phyloP scores from a whole-genome alignment of 2,888 invertebrate genomes.

The Megastigmus dorsalis region DNA sequence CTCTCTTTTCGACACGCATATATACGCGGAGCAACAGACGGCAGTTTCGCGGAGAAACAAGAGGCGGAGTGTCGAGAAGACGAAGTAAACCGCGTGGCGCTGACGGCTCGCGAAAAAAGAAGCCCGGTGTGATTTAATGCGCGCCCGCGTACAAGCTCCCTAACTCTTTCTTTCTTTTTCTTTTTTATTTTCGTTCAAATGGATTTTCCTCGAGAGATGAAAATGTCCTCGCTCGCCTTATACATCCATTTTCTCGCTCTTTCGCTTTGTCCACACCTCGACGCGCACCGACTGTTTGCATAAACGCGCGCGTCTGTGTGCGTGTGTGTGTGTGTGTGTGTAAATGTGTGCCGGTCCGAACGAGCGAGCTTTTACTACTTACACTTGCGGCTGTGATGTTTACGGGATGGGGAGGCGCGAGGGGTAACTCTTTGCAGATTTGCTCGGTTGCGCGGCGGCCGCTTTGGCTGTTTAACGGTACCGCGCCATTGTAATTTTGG shows the following conservation, averaged over 20 bases:
- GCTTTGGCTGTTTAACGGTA: too few relatives aligned
- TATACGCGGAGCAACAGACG: too few relatives aligned
- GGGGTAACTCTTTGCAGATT: too few relatives aligned
- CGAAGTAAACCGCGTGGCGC: background rate
- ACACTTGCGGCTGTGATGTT: too few relatives aligned
- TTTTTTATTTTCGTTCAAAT: too few relatives aligned
- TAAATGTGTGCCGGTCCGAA: background rate
- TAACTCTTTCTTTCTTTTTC: too few relatives aligned
- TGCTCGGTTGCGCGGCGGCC: too few relatives aligned
- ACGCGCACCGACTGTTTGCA: background rate
- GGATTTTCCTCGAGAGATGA: slow-evolving; percentile 36
- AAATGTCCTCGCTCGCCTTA: slow-evolving; percentile 1
- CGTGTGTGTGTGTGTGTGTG: too few relatives aligned
- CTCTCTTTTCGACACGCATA: too few relatives aligned
- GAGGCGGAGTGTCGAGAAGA: background rate
- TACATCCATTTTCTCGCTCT: slow-evolving; percentile 22
- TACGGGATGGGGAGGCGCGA: too few relatives aligned
- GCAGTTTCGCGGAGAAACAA: background rate
- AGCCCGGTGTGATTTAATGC: slow-evolving; percentile 39
- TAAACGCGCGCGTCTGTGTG: background rate
- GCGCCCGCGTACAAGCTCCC: background rate
- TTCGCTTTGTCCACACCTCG: slow-evolving; percentile 4
- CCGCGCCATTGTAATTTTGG: too few relatives aligned
- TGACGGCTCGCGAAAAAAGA: too few relatives aligned
- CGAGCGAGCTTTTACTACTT: background rate